Base-by-base conservation (phyloP, 2,888 invertebrate genomes). In the Netelia inedita region DNA sequence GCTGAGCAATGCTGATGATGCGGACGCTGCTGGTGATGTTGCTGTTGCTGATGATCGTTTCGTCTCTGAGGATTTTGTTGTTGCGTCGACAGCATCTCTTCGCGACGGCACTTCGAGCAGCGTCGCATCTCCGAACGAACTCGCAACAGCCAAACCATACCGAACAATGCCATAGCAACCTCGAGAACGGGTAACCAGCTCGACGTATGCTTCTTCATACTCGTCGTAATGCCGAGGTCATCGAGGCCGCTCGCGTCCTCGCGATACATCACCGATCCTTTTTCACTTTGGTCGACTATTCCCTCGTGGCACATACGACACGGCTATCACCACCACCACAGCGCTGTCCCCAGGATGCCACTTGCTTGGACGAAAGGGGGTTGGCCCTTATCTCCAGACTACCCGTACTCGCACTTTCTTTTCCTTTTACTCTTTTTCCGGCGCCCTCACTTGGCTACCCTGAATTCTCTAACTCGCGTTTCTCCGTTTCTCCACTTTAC, bases 131-230 rank as follows among this genome's bases (percentile, higher is more conserved):
- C 97, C 90, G 96, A 96, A 94, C 97, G 96, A 94, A 97, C 96
- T 92, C 97, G 96, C 94, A 97, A 94, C 94, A 97, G 95, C 97
- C 97, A 97, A 94, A 97, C 97, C 96, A 97, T 96, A 94, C 97
- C 97, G 95, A 97, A 97, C 92, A 97, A 96, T 95, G 97, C 97
- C 97, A 97, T 97, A 95, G 95, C 96, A 94, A 94, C 94, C 88
- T 92, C 93, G 87, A 90, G 89, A 87, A 91, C 88, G 89, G 90
- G 89, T 89, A 90, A 89, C 89, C 89, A 69, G 79, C 82, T 89
- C 92, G 92, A 91, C 90, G 91, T 90, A 92, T 94, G 93, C 94
- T 94, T 91, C 94, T 94, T 92, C 92, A 92, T 92, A 89, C 93
- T 93, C 93, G 91, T 90, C 85, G 89, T 87, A 82, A 71, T 79